These are phyloP conservation scores for Idaea biselata DNA, from an alignment of 2,888 invertebrate genomes.

Conservation along the genomic window DNA sequence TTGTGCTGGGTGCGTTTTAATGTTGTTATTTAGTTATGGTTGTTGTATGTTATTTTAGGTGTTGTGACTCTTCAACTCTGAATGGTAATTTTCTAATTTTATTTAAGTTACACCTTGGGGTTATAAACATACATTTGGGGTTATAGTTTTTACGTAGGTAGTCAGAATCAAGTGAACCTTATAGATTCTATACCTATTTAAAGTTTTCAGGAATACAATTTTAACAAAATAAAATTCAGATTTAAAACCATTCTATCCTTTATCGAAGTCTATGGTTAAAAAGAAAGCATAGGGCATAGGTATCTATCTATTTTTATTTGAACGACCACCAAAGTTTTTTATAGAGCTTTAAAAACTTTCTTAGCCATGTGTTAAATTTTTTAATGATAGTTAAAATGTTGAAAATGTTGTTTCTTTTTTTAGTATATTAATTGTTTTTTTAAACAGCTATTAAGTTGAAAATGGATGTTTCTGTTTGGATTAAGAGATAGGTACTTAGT, in stretches of 20 bases:
- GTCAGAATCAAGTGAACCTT: not conserved
- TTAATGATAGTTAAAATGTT: not conserved
- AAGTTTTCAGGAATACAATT: not conserved
- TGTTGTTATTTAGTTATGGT: too few species aligned
- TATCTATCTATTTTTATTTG: not conserved
- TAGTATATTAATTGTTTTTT: constrained; percentile 2
- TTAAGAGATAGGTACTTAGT: not conserved
- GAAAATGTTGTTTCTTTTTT: not conserved
- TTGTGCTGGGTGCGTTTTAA: not conserved
- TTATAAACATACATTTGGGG: too few species aligned
- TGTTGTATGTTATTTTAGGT: too few species aligned
- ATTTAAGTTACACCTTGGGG: too few species aligned
- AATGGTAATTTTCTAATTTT: too few species aligned
- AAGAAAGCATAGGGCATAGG: not conserved
- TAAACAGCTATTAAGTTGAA: constrained; percentile 2
- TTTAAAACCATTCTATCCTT: not conserved
- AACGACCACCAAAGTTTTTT: not conserved
- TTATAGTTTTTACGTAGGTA: too few species aligned
- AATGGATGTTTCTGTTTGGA: not conserved
- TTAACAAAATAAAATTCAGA: too few species aligned
- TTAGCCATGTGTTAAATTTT: constrained; percentile 1
- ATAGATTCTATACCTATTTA: not conserved
- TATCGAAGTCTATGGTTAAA: not conserved
- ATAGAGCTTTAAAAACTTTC: not conserved
- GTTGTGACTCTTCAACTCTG: too few species aligned